phyloP scores from a whole-genome alignment of 2,888 invertebrate genomes.

The Blomia tropicalis region DNA sequence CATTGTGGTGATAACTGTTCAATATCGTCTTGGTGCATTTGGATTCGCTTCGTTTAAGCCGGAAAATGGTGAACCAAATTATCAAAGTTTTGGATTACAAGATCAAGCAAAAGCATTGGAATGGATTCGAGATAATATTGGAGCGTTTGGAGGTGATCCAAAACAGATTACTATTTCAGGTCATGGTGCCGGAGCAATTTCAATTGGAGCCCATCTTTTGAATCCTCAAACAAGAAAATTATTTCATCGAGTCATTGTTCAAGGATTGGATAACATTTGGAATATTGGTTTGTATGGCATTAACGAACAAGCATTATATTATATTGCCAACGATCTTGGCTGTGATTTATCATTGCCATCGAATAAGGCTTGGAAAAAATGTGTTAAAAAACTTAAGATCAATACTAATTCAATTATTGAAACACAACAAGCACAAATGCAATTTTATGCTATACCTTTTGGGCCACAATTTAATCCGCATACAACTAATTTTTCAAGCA shows the following conservation, averaged over 20 bases:
- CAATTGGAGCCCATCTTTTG: not conserved
- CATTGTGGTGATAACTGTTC: slow-evolving; percentile 6
- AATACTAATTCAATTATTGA: not conserved
- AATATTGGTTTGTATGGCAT: slow-evolving; percentile 8
- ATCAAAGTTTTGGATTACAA: not conserved
- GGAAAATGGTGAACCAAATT: not conserved
- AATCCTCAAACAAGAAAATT: not conserved
- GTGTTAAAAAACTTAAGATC: not conserved
- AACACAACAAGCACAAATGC: not conserved
- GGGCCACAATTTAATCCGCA: slow-evolving; percentile 1
- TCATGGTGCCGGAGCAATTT: slow-evolving; percentile 10
- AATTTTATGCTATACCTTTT: not conserved
- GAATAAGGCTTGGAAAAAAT: not conserved
- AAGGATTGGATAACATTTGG: slow-evolving; percentile 3
- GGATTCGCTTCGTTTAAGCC: not conserved
- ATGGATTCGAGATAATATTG: slow-evolving; percentile 2
- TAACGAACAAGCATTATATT: not conserved
- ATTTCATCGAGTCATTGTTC: slow-evolving; percentile 1
- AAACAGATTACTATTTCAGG: not conserved
- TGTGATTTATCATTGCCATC: not conserved
- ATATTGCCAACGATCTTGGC: not conserved
- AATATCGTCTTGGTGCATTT: slow-evolving; percentile 4
- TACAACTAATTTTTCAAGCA: not conserved
- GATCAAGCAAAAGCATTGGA: slow-evolving; percentile 5
- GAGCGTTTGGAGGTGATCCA: slow-evolving; percentile 4